phyloP scores from a whole-genome alignment of 2,797 vertebrate species.

The Liasis olivaceus region DNA sequence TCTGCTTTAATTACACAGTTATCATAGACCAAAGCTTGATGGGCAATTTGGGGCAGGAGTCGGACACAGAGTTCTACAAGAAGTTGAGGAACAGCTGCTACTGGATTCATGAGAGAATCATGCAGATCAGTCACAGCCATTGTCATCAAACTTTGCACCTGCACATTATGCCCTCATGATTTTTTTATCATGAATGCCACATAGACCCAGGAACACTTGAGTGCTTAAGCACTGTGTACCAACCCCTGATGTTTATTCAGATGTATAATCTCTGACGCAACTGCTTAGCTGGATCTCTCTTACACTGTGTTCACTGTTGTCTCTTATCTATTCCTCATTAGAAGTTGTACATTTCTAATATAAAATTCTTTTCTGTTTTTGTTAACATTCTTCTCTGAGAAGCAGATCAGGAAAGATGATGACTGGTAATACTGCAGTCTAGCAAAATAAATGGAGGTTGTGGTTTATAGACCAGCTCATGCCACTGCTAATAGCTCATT shows the following conservation, averaged over 20 bases:
- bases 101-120: conserved; percentile 17
- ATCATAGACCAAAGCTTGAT: conserved; percentile 12
- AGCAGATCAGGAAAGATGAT: not conserved
- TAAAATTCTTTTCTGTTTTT: not conserved
- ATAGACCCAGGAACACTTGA: conserved; percentile 11
- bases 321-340: not conserved
- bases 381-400: not conserved
- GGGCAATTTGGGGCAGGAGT: conserved; percentile 29
- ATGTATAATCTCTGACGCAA: not conserved
- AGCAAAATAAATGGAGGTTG: not conserved
- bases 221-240: not conserved
- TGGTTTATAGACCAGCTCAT: not conserved
- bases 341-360: not conserved
- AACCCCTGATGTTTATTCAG: not conserved
- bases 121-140: conserved; percentile 5
- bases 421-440: too few relatives aligned
- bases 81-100: conserved; percentile 51
- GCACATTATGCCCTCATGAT: not conserved
- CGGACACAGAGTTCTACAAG: conserved; percentile 17
- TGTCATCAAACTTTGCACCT: conserved; percentile 23
- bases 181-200: not conserved
- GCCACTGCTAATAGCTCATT: not conserved
- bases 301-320: too few relatives aligned
- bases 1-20: conserved; percentile 52
- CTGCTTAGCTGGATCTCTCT: not conserved